phyloP scores from a whole-genome alignment of 2,113 vertebrate species.

The Zingel zingel region DNA sequence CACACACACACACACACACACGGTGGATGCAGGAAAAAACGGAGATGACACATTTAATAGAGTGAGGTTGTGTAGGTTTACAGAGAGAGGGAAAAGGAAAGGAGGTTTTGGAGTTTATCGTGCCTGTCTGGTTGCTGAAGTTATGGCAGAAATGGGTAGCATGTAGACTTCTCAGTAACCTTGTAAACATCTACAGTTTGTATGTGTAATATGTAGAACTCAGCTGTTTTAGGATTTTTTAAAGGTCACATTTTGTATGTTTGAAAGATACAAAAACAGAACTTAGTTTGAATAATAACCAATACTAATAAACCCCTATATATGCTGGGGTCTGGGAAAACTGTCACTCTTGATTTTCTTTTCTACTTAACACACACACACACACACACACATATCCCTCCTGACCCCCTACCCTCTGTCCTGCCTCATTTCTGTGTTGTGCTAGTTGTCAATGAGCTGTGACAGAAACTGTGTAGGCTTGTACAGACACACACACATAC shows the following conservation, averaged over 20 bases:
- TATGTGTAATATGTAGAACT: no score
- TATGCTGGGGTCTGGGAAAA: background rate
- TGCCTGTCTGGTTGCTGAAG: conserved; percentile 15
- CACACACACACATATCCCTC: background rate
- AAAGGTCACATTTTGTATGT: background rate
- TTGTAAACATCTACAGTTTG: background rate
- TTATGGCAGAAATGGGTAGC: background rate
- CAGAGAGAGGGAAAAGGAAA: conserved; percentile 11
- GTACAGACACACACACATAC: conserved; percentile 42
- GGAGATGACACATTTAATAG: conserved; percentile 28
- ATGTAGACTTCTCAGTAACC: background rate
- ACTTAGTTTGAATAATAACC: background rate
- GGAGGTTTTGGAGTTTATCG: conserved; percentile 4
- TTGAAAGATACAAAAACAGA: background rate
- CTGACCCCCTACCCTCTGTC: conserved; percentile 36
- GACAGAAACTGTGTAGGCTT: conserved; percentile 55
- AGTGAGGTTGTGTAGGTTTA: conserved; percentile 41
- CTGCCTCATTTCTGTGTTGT: conserved; percentile 38
- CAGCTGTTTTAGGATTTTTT: background rate
- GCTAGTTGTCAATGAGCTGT: conserved; percentile 61
- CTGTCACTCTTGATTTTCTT: conserved; percentile 1
- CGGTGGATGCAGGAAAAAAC: background rate
- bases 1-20: background rate
- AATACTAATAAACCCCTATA: background rate
- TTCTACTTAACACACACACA: conserved; percentile 9